Base-by-base conservation (phyloP, 2,797 vertebrate genomes). In the Graptemys geographica region DNA sequence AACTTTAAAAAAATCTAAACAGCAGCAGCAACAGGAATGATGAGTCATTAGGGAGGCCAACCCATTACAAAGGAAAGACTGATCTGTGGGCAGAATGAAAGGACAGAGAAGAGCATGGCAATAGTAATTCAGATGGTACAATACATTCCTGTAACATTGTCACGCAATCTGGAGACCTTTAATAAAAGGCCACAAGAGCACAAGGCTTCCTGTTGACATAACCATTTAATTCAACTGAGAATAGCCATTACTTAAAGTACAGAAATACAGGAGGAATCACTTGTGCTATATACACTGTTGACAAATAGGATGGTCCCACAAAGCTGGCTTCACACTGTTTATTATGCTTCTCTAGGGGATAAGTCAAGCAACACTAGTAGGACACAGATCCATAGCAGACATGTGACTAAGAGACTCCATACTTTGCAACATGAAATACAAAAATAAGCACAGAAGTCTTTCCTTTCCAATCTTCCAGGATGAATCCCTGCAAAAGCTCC, bases 161-260 rank as follows among this genome's bases (percentile, higher is more conserved):
- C 57, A 90, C 3, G 15, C 3, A 87, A 41, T 59, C 33, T 88
- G 80, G 81, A 93, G 4, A 7, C 1, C 69, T 89, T 90, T 88
- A 94, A 91, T 88, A 76, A 92, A 89, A 82, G 7, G 4, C 86
- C 92, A 91, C 57, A 59, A 81, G 79, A 84, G 8, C 12, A 27
- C 52, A 76, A 81, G 44, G 72, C 27, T 56, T 23, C 8, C 2
- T 81, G 15, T 25, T 88, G 87, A 56, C 51, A 80, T 0, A 79
- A n/a, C 12, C 2, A 28, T 79, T 55, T 69, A 84, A 82, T 86
- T 78, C 51, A 82, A 12, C 15, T 37, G 8, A 21, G 11, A 86
- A 31, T 9, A 51, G 4, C 3, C 31, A 41, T n/a, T 92, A 13
- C 9, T 91, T 88, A 62, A 81, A 87, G 27, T 80, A 37, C 27